Base-by-base conservation (phyloP, 2,888 invertebrate genomes). In the Lepidochitona cinerea region DNA sequence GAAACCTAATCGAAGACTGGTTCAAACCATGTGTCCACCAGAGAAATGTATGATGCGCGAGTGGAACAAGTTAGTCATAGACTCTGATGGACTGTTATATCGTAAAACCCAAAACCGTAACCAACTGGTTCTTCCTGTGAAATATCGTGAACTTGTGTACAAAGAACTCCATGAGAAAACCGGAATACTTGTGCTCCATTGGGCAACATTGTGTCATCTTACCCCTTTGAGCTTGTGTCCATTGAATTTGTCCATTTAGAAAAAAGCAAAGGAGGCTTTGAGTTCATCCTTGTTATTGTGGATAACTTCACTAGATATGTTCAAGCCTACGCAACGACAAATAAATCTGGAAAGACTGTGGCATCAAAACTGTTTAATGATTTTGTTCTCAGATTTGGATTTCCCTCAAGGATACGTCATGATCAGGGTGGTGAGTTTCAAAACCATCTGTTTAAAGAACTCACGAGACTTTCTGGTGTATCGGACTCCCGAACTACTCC, bases 111-210 rank as follows among this genome's bases (percentile, higher is more conserved):
- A 7, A 12, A 54, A 54, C 26, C 12, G 68, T 7, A 14, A 37
- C 35, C 68, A 68, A 26, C 26, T 68, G 23, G 37, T 37, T 68
- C 26, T 68, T 7, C 68, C 68, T 6, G 23, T 6, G 18, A 68
- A n/a, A 14, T 68, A 37, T 18, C 37, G 35, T 36, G 7, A 37
- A 18, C 6, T 68, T 6, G 68, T 68, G 6, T 68, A 37, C 29
- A 9, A 41, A 7, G 68, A 68, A 26, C 68, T 68, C 18, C 68
- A 68, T 29, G 37, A 74, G 7, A 26, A 68, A 41, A 37, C 26
- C 18, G 37, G 18, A 37, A 29, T 14, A n/a, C 26, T 12, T 12
- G 68, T 29, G 52, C 49, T 18, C 68, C 68, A 49, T 26, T 68
- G 41, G 35, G 29, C 9, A 68, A 9, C 26, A 41, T 37, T 29